Percentiles rank a stretch among this genome's conserved stretches.
phyloP scores from a whole-genome alignment of 2,113 vertebrate genomes.

The Struthidea cinerea region DNA sequence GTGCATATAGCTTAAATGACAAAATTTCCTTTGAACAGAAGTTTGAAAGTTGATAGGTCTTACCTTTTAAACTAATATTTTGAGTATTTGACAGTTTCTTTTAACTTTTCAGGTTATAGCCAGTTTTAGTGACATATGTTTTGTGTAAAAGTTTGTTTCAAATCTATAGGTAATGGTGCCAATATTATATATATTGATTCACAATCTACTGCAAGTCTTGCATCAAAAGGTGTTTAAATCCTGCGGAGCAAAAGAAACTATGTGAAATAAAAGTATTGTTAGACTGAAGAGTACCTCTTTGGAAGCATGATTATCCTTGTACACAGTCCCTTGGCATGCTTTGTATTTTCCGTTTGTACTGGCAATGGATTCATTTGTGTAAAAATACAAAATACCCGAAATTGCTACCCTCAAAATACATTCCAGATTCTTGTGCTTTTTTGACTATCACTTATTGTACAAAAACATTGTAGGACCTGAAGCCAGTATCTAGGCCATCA shows the following conservation, averaged over 20 bases:
- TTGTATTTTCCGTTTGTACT: neutral
- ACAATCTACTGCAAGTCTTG: neutral
- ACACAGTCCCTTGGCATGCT: neutral
- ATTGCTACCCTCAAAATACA: neutral
- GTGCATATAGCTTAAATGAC: neutral
- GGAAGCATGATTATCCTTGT: neutral
- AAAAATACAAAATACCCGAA: neutral
- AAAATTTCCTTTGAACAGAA: neutral
- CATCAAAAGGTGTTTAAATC: neutral
- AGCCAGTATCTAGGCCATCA: neutral
- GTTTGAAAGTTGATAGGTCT: neutral
- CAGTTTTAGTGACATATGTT: neutral
- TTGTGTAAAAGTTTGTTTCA: neutral
- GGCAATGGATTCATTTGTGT: neutral
- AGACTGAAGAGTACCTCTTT: neutral
- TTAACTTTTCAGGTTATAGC: neutral
- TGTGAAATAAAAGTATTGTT: neutral
- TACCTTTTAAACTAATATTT: neutral
- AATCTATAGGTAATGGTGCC: neutral
- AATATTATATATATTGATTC: neutral
- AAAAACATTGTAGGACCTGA: neutral
- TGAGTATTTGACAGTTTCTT: neutral
- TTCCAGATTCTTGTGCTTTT: neutral
- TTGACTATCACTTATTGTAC: neutral
- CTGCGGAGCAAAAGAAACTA: neutral